A percentile compares a stretch with the other conserved stretches of the same genome.
Conservation (phyloP, 2,888 invertebrate species). For the Belgica antarctica region DNA sequence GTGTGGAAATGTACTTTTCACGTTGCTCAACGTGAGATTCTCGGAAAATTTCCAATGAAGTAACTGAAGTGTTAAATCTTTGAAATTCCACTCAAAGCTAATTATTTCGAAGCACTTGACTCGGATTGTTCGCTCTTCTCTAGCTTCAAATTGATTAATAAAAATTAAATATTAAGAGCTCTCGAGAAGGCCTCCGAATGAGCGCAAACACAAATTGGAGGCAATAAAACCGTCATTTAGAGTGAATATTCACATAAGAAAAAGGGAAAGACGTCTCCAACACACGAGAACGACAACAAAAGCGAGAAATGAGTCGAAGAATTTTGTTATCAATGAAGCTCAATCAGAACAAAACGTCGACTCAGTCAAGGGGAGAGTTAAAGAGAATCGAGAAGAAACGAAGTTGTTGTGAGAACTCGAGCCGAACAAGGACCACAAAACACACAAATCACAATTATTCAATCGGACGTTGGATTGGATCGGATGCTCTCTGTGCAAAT, state of each 20-base stretch:
- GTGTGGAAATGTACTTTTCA: conserved; percentile 11
- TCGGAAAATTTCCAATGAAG: neutral
- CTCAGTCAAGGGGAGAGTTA: neutral
- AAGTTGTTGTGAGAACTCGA: neutral
- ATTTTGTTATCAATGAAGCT: conserved; percentile 34
- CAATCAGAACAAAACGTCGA: conserved; percentile 4
- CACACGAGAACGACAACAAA: neutral
- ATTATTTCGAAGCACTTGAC: neutral
- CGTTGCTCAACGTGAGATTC: neutral
- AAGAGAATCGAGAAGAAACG: neutral
- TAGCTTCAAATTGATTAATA: conserved; percentile 24
- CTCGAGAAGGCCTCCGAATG: neutral
- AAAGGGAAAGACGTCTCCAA: neutral
- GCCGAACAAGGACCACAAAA: neutral
- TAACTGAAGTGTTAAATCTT: conserved; percentile 23
- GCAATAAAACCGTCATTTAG: conserved; percentile 27
- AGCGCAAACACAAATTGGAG: conserved; percentile 32
- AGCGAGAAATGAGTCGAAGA: neutral
- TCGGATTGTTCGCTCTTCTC: neutral
- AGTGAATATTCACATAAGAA: conserved; percentile 24
- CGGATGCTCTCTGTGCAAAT: neutral
- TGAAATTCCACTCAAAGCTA: conserved; percentile 7
- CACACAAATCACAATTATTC: conserved; percentile 29
- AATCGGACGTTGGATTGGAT: neutral
- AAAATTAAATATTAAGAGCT: conserved; percentile 25